Percentiles rank a stretch among this genome's conserved stretches.
phyloP scores from a whole-genome alignment of 2,113 vertebrate species.

The Urocolius indicus region DNA sequence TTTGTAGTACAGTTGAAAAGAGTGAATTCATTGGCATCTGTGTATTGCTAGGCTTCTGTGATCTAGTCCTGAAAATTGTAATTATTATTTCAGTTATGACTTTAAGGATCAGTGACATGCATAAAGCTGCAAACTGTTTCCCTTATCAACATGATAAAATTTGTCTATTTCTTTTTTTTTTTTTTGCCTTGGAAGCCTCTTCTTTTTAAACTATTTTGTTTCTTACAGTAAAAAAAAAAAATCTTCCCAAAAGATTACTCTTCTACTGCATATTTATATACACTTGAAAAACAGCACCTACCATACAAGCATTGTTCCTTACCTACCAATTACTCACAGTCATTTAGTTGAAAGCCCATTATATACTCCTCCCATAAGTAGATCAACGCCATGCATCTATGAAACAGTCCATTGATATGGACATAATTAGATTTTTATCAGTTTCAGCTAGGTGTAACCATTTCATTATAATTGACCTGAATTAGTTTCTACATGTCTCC shows the following conservation, averaged over 20 bases:
- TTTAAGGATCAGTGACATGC: not conserved
- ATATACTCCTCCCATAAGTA: not conserved
- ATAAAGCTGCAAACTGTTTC: not conserved
- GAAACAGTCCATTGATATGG: constrained; percentile 30
- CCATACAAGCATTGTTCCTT: not conserved
- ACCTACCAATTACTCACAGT: not conserved
- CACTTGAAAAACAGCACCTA: not conserved
- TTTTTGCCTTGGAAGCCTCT: not conserved
- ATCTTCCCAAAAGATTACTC: not conserved
- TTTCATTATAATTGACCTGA: constrained; percentile 72
- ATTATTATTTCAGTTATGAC: not conserved
- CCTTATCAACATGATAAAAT: not conserved
- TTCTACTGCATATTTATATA: not conserved
- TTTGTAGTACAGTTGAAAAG: not conserved
- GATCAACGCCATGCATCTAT: not conserved
- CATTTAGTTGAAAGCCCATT: not conserved
- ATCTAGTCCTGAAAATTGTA: not conserved
- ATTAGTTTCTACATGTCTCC: constrained; percentile 72
- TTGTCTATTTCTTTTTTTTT: not conserved
- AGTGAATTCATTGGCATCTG: not conserved
- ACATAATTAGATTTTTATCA: constrained; percentile 71
- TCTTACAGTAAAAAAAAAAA: not conserved
- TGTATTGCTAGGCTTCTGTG: not conserved
- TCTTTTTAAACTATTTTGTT: not conserved
- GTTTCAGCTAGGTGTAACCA: constrained; percentile 59